phyloP scores from a whole-genome alignment of 1,140 invertebrate species.

The Trachymyrmex septentrionalis region DNA sequence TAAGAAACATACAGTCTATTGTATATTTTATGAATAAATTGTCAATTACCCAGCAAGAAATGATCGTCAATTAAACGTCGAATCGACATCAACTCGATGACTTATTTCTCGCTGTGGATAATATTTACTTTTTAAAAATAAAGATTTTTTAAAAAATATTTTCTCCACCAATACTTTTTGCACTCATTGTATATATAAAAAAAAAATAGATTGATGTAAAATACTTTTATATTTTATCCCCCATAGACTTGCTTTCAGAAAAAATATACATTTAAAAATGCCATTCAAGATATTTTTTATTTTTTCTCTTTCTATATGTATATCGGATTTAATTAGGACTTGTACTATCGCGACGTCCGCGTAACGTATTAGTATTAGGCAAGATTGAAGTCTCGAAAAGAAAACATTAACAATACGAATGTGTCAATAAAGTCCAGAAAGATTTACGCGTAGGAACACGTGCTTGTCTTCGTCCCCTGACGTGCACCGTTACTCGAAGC shows the following conservation, averaged over 20 bases:
- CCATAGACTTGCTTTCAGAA: background rate
- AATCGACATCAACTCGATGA: no score
- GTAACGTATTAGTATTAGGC: slow-evolving; percentile 2
- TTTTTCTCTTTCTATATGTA: no score
- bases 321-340: slow-evolving; percentile 5
- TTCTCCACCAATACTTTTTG: no score
- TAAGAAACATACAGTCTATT: no score
- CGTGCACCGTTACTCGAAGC: slow-evolving; percentile 37
- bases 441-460: slow-evolving; percentile 55
- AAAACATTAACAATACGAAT: slow-evolving; percentile 41
- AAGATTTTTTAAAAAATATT: no score
- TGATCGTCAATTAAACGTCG: no score
- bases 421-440: slow-evolving; percentile 54
- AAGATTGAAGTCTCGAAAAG: slow-evolving; percentile 12
- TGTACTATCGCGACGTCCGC: background rate
- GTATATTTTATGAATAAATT: no score
- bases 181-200: no score
- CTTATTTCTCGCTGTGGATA: no score
- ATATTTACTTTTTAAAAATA: no score
- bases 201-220: background rate
- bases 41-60: no score
- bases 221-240: background rate
- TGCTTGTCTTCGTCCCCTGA: slow-evolving; percentile 24
- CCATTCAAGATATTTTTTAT: background rate
- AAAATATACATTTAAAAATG: background rate